These are phyloP conservation scores for Cacatua alba DNA, from an alignment of 2,113 vertebrate genomes.

Conservation along the genomic window DNA sequence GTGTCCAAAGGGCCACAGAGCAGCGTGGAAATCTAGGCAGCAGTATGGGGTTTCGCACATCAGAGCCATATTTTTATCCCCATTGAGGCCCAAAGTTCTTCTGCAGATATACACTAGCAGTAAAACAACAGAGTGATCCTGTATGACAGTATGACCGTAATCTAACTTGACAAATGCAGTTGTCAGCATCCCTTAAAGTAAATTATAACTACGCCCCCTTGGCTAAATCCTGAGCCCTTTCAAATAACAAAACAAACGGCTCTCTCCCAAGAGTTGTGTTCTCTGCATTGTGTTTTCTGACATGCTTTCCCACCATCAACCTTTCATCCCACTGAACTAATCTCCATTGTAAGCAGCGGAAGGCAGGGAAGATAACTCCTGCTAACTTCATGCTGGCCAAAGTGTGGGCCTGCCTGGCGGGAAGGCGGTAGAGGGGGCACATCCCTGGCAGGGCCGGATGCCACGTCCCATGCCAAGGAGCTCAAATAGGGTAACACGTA, in stretches of 20 bases:
- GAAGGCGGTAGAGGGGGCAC: not conserved
- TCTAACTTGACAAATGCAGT: conserved; percentile 63
- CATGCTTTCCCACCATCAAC: conserved; percentile 52
- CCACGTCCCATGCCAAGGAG: fast-evolving
- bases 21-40: not conserved
- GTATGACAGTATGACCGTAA: conserved; percentile 42
- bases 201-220: conserved; percentile 44
- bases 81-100: conserved; percentile 19
- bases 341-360: not conserved
- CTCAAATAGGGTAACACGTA: fast-evolving
- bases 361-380: not conserved
- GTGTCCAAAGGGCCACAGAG: not conserved
- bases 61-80: conserved; percentile 32
- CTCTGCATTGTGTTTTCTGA: conserved; percentile 61
- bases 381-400: fast-evolving
- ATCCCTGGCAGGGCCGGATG: fast-evolving
- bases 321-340: conserved; percentile 38
- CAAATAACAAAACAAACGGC: conserved; percentile 59
- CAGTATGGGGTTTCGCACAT: not conserved
- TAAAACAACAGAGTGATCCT: conserved; percentile 56
- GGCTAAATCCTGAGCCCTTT: conserved; percentile 53
- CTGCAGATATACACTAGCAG: conserved; percentile 25
- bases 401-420: not conserved
- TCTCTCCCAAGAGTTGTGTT: conserved; percentile 49
- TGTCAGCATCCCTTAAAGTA: conserved; percentile 66